phyloP scores from a whole-genome alignment of 2,113 vertebrate species.

The Microcebus ravelobensis region DNA sequence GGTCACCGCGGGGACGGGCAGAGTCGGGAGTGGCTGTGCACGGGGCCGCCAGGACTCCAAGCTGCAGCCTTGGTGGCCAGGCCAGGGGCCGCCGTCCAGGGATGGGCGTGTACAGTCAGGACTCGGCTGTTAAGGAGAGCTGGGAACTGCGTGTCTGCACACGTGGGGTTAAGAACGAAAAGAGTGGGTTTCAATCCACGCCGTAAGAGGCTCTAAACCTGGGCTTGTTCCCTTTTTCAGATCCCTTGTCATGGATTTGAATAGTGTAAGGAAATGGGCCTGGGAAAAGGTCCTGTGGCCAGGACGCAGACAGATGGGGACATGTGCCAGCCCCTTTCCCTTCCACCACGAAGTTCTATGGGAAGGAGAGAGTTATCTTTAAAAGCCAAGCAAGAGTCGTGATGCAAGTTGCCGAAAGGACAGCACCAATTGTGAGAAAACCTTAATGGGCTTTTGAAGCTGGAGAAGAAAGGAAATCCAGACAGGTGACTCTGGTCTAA shows the following conservation, averaged over 20 bases:
- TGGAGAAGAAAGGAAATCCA: background rate
- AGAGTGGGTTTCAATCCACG: background rate
- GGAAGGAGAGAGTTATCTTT: background rate
- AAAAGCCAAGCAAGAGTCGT: background rate
- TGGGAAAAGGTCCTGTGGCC: too few relatives aligned
- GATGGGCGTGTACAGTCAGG: background rate
- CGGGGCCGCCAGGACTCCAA: background rate
- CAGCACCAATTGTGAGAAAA: background rate
- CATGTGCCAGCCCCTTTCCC: background rate
- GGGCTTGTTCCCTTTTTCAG: background rate
- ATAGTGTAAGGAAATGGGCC: background rate
- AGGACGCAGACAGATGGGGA: background rate
- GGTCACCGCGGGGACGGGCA: background rate
- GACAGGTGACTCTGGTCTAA: background rate
- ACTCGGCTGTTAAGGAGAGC: background rate
- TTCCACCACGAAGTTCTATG: background rate
- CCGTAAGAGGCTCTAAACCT: background rate
- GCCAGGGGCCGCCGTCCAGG: background rate
- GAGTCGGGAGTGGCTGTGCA: slow-evolving; percentile 4
- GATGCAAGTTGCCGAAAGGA: background rate
- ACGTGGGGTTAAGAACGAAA: background rate
- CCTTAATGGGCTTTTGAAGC: background rate
- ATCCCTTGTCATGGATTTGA: background rate
- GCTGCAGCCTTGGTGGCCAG: slow-evolving; percentile 57
- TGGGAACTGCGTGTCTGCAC: background rate